Evolutionary conservation across 2,888 invertebrate genomes (phyloP).

Genomic region (Drosophila tripunctata): DNA sequence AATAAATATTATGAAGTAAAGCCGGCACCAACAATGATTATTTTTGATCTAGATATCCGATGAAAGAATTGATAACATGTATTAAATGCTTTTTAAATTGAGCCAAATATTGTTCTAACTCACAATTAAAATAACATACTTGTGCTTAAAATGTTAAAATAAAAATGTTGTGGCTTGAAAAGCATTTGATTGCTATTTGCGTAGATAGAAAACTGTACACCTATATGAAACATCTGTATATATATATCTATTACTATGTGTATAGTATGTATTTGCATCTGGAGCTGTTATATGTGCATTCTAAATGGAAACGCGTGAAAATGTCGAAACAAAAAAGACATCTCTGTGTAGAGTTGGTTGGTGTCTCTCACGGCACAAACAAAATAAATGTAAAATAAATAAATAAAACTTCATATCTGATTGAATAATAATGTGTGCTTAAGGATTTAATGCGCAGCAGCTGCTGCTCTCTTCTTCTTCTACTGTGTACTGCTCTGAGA

Average conservation of each 20-base stretch:
- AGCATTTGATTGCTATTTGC: constrained; percentile 67
- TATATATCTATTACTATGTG: neutral
- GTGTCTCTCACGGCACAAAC: no score
- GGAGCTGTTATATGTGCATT: neutral
- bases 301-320: constrained; percentile 21
- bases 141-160: constrained; percentile 28
- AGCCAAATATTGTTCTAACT: neutral
- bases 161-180: constrained; percentile 33
- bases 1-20: no score
- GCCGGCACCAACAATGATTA: no score
- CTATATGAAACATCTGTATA: constrained; percentile 1
- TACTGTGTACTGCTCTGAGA: constrained; percentile 1
- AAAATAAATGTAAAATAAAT: constrained; percentile 27
- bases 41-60: no score
- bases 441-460: constrained; percentile 75
- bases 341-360: neutral
- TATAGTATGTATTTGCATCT: neutral
- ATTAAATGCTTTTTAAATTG: no score
- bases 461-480: constrained; percentile 38
- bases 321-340: constrained; percentile 6
- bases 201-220: neutral
- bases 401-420: constrained; percentile 76
- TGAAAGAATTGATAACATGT: no score
- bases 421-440: constrained; percentile 81
- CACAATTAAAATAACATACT: neutral